Conservation (phyloP, 2,888 invertebrate species). For the Leptopterna dolabrata region DNA sequence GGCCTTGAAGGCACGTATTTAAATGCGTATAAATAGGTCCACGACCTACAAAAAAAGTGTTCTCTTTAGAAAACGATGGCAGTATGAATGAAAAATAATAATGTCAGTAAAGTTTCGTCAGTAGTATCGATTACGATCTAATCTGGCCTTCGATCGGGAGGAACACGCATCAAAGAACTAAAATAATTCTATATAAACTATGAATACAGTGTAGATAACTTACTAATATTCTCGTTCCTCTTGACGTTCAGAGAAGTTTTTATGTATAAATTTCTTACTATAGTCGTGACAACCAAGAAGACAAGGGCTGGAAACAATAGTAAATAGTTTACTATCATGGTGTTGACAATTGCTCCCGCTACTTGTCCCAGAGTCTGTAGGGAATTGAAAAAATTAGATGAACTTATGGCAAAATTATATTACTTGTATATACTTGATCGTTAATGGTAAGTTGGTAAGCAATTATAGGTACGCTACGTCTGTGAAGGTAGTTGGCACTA, state of each 20-base stretch:
- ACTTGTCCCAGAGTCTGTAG: constrained; percentile 65
- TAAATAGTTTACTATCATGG: constrained; percentile 67
- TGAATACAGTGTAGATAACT: constrained; percentile 66
- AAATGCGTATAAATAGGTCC: constrained; percentile 88
- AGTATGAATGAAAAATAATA: no score
- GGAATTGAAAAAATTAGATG: neutral
- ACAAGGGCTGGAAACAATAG: constrained; percentile 70
- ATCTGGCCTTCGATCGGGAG: no score
- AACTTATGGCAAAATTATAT: no score
- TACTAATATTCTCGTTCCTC: constrained; percentile 76
- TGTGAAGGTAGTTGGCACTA: no score
- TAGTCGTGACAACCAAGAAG: constrained; percentile 73
- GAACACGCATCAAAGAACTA: no score
- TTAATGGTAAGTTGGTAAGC: no score
- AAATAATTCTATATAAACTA: no score
- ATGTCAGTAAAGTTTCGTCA: no score
- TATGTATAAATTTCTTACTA: constrained; percentile 75
- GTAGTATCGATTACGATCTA: no score
- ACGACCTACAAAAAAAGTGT: constrained; percentile 74
- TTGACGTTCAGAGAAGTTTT: constrained; percentile 78
- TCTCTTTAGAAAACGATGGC: no score
- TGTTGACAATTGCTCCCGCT: constrained; percentile 70
- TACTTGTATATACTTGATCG: no score
- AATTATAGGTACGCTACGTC: no score
- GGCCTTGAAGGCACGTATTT: constrained; percentile 81